Percentiles rank a stretch among this genome's conserved stretches.
phyloP scores from a whole-genome alignment of 2,113 vertebrate species.

The Pygathrix nemaeus region DNA sequence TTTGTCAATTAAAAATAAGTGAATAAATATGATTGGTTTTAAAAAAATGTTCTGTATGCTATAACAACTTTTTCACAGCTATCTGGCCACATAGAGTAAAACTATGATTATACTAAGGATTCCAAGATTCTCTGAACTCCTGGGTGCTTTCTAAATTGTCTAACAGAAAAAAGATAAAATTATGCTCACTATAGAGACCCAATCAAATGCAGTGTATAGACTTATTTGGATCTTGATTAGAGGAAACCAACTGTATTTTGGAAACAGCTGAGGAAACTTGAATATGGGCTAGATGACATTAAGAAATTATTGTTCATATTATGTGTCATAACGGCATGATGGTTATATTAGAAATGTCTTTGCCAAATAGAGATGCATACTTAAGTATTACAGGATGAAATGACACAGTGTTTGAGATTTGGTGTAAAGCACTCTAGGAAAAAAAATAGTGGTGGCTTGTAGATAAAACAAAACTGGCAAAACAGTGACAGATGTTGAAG shows the following conservation, averaged over 20 bases:
- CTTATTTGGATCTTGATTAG: background rate
- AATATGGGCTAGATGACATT: background rate
- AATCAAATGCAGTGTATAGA: background rate
- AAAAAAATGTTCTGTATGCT: background rate
- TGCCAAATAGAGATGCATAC: background rate
- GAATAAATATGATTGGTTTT: background rate
- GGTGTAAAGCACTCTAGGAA: background rate
- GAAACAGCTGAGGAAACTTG: background rate
- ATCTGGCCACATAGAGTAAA: background rate
- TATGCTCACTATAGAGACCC: background rate
- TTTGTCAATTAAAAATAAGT: background rate
- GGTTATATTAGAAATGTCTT: background rate
- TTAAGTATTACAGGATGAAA: constrained; percentile 33
- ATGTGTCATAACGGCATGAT: background rate
- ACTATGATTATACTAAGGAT: background rate
- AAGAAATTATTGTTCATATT: background rate
- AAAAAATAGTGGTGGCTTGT: background rate
- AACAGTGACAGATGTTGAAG: background rate
- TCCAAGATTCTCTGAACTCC: background rate
- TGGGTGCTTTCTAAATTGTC: constrained; percentile 2
- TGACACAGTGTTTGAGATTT: background rate
- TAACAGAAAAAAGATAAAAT: background rate
- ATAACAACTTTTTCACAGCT: background rate
- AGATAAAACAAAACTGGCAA: background rate
- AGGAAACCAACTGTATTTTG: background rate